These are phyloP conservation scores for Cichlasoma orientale DNA, from an alignment of 2,797 vertebrate species.

Conservation along the genomic window DNA sequence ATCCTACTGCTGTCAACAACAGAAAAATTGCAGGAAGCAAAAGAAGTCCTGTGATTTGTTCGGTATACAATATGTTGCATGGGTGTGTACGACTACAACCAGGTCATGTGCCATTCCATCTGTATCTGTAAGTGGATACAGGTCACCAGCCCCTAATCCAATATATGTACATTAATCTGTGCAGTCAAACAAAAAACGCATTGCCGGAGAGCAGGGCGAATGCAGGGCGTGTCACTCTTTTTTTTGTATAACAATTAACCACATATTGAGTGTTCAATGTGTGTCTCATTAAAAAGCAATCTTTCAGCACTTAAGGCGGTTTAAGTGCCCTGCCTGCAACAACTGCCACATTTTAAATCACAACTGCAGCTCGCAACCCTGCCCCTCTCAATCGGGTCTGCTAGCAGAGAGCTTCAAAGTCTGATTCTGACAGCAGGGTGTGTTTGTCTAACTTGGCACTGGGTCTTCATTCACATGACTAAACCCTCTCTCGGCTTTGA, in stretches of 20 bases:
- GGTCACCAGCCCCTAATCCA: conserved; percentile 68
- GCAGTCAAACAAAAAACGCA: conserved; percentile 37
- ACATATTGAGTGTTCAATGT: conserved; percentile 58
- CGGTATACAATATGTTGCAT: conserved; percentile 1
- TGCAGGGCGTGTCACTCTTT: conserved; percentile 18
- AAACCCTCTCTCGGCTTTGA: conserved; percentile 36
- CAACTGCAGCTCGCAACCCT: conserved; percentile 23
- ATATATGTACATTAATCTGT: conserved; percentile 46
- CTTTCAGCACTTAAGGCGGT: conserved; percentile 33
- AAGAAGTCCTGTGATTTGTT: neutral
- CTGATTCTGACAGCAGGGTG: conserved; percentile 37
- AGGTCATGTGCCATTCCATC: conserved; percentile 58
- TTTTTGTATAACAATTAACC: conserved; percentile 56
- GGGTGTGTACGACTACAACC: conserved; percentile 29
- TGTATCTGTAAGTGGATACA: conserved; percentile 33
- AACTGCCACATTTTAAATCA: conserved; percentile 45
- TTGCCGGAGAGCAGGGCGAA: neutral
- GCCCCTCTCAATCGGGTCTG: conserved; percentile 7
- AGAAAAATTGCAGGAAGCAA: neutral
- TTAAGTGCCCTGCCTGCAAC: conserved; percentile 36
- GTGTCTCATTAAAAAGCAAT: conserved; percentile 70
- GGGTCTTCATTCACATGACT: conserved; percentile 49
- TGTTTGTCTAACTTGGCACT: conserved; percentile 41
- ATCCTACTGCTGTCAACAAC: neutral
- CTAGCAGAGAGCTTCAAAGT: conserved; percentile 48